Percentiles rank a stretch among this genome's conserved stretches.
These are phyloP conservation scores for Cataglyphis altisquamis DNA, from an alignment of 2,888 invertebrate genomes.

Conservation along the genomic window DNA sequence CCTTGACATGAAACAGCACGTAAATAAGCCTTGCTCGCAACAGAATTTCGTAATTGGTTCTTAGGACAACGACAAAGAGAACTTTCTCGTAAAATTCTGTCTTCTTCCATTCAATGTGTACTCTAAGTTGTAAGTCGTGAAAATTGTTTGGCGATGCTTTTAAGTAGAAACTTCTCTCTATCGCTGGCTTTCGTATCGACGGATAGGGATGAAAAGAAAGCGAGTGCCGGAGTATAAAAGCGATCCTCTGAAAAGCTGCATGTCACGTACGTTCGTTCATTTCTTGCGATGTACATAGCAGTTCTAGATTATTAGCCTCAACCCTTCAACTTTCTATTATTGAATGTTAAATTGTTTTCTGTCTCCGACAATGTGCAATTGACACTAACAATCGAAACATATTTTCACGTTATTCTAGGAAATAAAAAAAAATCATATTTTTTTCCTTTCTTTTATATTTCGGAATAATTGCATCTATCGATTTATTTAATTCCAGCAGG, in stretches of 20 bases:
- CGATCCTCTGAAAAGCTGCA: background rate
- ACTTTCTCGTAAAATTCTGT: background rate
- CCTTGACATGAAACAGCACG: constrained; percentile 7
- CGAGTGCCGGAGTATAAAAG: background rate
- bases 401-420: background rate
- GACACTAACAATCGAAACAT: constrained; percentile 32
- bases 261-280: constrained; percentile 25
- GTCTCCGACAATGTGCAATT: constrained; percentile 17
- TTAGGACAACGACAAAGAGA: background rate
- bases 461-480: constrained; percentile 22
- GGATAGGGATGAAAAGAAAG: constrained; percentile 21
- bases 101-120: background rate
- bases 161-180: constrained; percentile 13
- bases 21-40: background rate
- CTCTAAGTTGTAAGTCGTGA: constrained; percentile 8
- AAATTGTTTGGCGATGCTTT: constrained; percentile 43
- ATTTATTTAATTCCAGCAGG: constrained; percentile 11
- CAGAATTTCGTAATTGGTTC: constrained; percentile 27
- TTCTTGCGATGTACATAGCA: constrained; percentile 14
- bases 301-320: constrained; percentile 8
- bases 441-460: background rate
- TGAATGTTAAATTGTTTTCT: constrained; percentile 34
- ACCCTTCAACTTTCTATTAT: constrained; percentile 4
- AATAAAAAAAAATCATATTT: background rate
- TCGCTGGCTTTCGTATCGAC: background rate